A percentile compares a stretch with the other conserved stretches of the same genome.
These are phyloP conservation scores for Phalanger gymnotis DNA, from an alignment of 2,797 vertebrate species.

Conservation along the genomic window DNA sequence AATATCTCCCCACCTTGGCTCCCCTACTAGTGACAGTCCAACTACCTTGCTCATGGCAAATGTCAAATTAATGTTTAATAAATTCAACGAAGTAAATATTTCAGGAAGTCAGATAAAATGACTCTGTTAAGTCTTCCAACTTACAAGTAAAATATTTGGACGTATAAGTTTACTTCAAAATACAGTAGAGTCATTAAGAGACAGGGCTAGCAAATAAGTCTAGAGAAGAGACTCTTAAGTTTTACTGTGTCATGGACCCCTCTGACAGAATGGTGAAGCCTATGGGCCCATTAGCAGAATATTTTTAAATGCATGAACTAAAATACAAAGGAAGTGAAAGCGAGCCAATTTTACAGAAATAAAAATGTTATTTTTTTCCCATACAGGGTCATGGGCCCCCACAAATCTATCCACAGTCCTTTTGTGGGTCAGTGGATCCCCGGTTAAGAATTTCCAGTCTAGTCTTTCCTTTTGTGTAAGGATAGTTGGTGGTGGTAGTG, in stretches of 20 bases:
- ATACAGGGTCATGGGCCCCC: too few relatives aligned
- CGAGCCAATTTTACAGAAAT: not conserved
- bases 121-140: not conserved
- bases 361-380: not conserved
- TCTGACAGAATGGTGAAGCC: not conserved
- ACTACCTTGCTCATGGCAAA: not conserved
- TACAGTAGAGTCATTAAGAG: not conserved
- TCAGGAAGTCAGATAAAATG: not conserved
- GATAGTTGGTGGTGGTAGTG: not conserved
- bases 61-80: not conserved
- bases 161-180: not conserved
- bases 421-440: not conserved
- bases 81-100: not conserved
- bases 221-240: not conserved
- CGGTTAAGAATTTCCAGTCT: not conserved
- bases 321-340: not conserved
- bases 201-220: not conserved
- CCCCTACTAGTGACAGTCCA: not conserved
- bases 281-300: not conserved
- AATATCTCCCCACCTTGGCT: not conserved
- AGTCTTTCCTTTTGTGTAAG: not conserved
- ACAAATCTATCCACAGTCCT: not conserved
- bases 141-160: not conserved
- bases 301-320: not conserved
- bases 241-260: not conserved